These are phyloP conservation scores for Seriola dumerili DNA, from an alignment of 2,113 vertebrate genomes.

Conservation along the genomic window DNA sequence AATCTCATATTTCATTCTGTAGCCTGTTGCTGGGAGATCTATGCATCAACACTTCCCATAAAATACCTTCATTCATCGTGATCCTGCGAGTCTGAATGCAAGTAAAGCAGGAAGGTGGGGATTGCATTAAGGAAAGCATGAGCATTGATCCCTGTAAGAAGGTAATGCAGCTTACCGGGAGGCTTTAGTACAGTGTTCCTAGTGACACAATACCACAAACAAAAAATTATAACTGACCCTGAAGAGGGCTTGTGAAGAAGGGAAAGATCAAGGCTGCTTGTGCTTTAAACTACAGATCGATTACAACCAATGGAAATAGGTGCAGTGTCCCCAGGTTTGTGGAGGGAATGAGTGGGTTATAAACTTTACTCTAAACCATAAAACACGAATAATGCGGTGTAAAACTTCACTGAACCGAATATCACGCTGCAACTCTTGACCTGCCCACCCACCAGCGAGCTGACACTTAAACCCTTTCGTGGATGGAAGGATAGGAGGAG, in stretches of 20 bases:
- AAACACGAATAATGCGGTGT: neutral
- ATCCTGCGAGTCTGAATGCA: neutral
- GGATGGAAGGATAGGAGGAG: neutral
- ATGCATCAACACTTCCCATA: neutral
- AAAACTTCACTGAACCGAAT: neutral
- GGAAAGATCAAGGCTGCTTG: neutral
- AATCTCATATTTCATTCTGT: neutral
- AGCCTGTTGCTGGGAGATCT: neutral
- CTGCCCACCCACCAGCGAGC: conserved; percentile 2
- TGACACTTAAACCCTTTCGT: neutral
- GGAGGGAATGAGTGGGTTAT: neutral
- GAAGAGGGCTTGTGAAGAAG: neutral
- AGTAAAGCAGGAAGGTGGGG: conserved; percentile 6
- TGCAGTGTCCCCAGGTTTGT: neutral
- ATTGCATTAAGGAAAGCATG: conserved; percentile 18
- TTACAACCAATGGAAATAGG: neutral
- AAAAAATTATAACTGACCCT: neutral
- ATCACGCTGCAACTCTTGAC: neutral
- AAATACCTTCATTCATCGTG: conserved; percentile 35
- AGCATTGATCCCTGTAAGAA: conserved; percentile 40
- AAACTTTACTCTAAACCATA: neutral
- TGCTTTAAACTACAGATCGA: neutral
- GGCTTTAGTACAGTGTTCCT: neutral
- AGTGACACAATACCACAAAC: neutral
- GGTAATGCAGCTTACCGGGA: conserved; percentile 27